Percentiles rank a stretch among this genome's conserved stretches.
phyloP scores from a whole-genome alignment of 2,888 invertebrate genomes.

The Tachystola acroxantha region DNA sequence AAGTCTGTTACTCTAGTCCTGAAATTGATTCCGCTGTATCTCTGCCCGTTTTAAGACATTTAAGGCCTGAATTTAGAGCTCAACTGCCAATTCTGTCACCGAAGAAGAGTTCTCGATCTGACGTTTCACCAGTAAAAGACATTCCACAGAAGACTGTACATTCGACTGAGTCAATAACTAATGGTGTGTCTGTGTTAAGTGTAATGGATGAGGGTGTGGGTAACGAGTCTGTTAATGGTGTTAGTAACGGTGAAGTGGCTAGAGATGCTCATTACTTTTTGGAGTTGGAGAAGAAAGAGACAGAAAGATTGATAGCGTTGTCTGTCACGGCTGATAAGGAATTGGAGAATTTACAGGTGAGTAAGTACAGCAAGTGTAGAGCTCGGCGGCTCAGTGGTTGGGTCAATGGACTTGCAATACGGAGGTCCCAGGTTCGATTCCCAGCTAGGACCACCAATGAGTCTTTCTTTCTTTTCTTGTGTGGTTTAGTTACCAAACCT shows the following conservation, averaged over 20 bases:
- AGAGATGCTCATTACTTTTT: conserved; percentile 90
- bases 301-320: conserved; percentile 81
- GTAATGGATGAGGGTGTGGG: conserved; percentile 32
- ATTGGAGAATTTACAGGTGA: conserved; percentile 75
- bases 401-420: too few species aligned
- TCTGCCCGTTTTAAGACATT: conserved; percentile 88
- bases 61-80: conserved; percentile 91
- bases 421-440: too few species aligned
- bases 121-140: conserved; percentile 55
- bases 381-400: too few species aligned
- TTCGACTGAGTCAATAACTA: conserved; percentile 22
- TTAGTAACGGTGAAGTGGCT: conserved; percentile 41
- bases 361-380: too few species aligned
- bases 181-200: conserved; percentile 63
- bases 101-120: conserved; percentile 64
- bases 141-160: conserved; percentile 36
- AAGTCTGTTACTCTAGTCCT: conserved; percentile 43
- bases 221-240: conserved; percentile 25
- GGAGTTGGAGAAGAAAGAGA: conserved; percentile 85
- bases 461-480: too few species aligned
- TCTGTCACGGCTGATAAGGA: conserved; percentile 85
- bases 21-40: conserved; percentile 46
- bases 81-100: conserved; percentile 85
- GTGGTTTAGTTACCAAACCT: too few species aligned
- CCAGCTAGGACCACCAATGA: too few species aligned